Percentiles rank a stretch among this genome's conserved stretches.
These are phyloP conservation scores for Sarcophaga carnaria DNA, from an alignment of 2,888 invertebrate genomes.

Conservation along the genomic window DNA sequence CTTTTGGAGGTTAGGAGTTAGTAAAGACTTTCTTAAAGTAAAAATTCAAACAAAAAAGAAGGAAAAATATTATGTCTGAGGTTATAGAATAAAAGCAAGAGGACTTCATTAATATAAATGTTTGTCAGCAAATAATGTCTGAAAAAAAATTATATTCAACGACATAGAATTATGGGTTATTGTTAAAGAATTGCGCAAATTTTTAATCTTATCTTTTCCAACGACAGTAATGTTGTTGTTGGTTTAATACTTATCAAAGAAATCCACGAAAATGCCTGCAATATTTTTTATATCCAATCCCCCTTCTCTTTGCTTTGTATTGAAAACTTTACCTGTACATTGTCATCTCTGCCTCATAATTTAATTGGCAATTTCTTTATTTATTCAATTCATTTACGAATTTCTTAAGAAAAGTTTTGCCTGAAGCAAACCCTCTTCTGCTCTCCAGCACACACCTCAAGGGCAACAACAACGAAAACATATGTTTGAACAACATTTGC, in stretches of 20 bases:
- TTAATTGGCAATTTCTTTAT: constrained; percentile 66
- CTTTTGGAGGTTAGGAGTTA: too few relatives aligned
- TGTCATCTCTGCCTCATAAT: constrained; percentile 26
- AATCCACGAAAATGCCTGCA: too few relatives aligned
- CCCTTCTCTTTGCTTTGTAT: not conserved
- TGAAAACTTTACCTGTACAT: constrained; percentile 39
- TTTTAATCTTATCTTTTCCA: too few relatives aligned
- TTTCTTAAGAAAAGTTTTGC: constrained; percentile 56
- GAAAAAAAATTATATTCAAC: too few relatives aligned
- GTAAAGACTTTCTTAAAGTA: not conserved
- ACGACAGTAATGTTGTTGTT: too few relatives aligned
- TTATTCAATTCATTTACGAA: constrained; percentile 57
- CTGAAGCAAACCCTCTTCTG: not conserved
- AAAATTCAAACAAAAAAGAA: constrained; percentile 24
- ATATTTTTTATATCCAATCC: not conserved
- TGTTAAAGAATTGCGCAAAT: too few relatives aligned
- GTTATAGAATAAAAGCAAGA: constrained; percentile 18
- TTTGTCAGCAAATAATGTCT: too few relatives aligned
- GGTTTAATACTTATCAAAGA: too few relatives aligned
- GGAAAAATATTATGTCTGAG: constrained; percentile 42
- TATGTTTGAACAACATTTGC: constrained; percentile 68
- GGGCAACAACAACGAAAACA: constrained; percentile 41
- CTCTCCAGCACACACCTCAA: too few relatives aligned
- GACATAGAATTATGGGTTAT: too few relatives aligned
- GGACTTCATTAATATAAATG: not conserved